Evolutionary conservation across 2,888 invertebrate species (phyloP).

Genomic region (Euclidia mi): DNA sequence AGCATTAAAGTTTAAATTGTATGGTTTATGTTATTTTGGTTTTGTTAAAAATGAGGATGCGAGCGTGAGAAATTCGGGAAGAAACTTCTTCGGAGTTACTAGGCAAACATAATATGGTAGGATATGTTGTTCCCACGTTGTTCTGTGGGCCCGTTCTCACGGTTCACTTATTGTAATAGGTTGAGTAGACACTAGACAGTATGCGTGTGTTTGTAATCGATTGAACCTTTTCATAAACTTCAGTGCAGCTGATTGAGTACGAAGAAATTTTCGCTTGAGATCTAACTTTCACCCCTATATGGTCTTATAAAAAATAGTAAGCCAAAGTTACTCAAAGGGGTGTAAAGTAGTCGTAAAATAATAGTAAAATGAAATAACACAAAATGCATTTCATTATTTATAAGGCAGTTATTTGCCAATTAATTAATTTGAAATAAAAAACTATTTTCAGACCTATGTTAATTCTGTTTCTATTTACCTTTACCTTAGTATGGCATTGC

Average conservation of each 20-base stretch:
- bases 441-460: no score
- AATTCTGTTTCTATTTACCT: no score
- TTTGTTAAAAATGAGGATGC: conserved; percentile 79
- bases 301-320: no score
- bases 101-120: conserved; percentile 71
- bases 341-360: no score
- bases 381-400: no score
- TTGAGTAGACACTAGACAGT: conserved; percentile 41
- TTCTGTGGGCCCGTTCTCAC: conserved; percentile 61
- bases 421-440: no score
- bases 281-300: no score
- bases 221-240: conserved; percentile 33
- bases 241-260: conserved; percentile 29
- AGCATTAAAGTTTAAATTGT: conserved; percentile 46
- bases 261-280: not conserved
- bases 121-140: conserved; percentile 76
- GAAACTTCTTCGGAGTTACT: conserved; percentile 86
- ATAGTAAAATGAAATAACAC: no score
- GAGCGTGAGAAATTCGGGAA: conserved; percentile 90
- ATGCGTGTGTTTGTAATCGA: conserved; percentile 29
- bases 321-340: no score
- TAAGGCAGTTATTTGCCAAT: no score
- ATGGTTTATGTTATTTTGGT: conserved; percentile 57
- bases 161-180: conserved; percentile 48
- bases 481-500: no score